Percentiles rank a stretch among this genome's conserved stretches.
Conservation (phyloP, 2,113 vertebrate genomes). For the Formicarius rufipectus region DNA sequence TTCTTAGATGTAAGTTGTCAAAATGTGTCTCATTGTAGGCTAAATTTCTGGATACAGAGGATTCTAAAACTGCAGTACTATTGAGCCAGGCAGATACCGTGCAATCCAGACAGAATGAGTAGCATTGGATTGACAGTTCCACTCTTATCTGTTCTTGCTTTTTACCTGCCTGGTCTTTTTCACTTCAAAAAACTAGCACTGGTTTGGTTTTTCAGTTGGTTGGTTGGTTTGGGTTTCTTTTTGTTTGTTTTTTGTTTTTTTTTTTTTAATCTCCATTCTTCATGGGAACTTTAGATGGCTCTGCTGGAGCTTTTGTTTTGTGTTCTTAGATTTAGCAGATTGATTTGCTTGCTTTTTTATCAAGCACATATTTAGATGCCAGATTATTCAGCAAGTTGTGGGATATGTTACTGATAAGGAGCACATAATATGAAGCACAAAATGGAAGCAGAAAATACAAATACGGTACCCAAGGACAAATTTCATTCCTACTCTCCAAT, state of each 20-base stretch:
- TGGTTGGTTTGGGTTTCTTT: background rate
- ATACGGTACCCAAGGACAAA: background rate
- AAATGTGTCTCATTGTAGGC: background rate
- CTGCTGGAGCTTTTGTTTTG: background rate
- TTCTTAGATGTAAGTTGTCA: background rate
- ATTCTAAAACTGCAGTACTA: background rate
- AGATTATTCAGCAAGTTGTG: background rate
- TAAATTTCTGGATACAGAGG: background rate
- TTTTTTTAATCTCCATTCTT: background rate
- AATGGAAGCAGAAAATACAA: background rate
- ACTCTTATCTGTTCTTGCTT: fast-evolving
- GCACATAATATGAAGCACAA: background rate
- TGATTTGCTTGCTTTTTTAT: background rate
- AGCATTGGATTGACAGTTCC: background rate
- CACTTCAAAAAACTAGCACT: background rate
- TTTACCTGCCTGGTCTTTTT: background rate
- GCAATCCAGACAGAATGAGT: background rate
- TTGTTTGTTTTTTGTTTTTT: background rate
- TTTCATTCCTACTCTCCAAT: background rate
- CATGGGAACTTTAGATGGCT: background rate
- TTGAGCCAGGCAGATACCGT: background rate
- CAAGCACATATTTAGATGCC: background rate
- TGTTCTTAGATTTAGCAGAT: background rate
- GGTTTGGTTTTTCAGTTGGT: too few relatives aligned
- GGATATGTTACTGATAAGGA: background rate